A percentile compares a stretch with the other conserved stretches of the same genome.
These are phyloP conservation scores for Anhinga rufa DNA, from an alignment of 2,113 vertebrate genomes.

Conservation along the genomic window DNA sequence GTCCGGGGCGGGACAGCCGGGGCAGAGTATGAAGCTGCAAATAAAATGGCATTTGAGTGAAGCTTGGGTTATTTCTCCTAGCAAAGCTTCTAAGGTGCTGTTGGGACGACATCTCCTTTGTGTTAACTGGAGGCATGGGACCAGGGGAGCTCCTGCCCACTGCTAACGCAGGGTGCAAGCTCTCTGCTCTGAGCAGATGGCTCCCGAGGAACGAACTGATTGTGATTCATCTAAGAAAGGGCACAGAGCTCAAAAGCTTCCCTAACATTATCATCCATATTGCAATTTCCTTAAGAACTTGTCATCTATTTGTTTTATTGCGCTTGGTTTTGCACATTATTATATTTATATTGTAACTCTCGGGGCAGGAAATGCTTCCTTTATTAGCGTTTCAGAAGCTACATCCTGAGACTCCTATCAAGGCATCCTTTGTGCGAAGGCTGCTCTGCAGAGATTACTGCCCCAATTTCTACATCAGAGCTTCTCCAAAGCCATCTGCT, in stretches of 20 bases:
- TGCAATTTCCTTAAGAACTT: not conserved
- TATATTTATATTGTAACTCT: not conserved
- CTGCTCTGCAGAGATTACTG: not conserved
- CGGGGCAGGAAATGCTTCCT: not conserved
- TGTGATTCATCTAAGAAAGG: not conserved
- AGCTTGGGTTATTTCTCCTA: not conserved
- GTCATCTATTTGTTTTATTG: not conserved
- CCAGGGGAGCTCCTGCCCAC: not conserved
- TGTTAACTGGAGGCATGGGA: not conserved
- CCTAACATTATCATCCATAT: not conserved
- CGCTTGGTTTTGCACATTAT: not conserved
- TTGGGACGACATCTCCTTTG: not conserved
- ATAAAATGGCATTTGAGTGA: not conserved
- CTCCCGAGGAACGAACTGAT: not conserved
- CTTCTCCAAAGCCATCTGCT: not conserved
- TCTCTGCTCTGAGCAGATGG: not conserved
- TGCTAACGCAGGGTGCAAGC: not conserved
- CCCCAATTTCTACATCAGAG: not conserved
- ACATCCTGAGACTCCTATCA: not conserved
- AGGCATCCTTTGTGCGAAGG: not conserved
- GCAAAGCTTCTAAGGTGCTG: not conserved
- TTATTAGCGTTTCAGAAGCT: not conserved
- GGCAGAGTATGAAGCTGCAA: not conserved
- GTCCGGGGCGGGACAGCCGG: rapidly evolving
- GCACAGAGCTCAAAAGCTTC: not conserved